Base-by-base conservation (phyloP, 2,113 vertebrate species). In the Hippocampus abdominalis region DNA sequence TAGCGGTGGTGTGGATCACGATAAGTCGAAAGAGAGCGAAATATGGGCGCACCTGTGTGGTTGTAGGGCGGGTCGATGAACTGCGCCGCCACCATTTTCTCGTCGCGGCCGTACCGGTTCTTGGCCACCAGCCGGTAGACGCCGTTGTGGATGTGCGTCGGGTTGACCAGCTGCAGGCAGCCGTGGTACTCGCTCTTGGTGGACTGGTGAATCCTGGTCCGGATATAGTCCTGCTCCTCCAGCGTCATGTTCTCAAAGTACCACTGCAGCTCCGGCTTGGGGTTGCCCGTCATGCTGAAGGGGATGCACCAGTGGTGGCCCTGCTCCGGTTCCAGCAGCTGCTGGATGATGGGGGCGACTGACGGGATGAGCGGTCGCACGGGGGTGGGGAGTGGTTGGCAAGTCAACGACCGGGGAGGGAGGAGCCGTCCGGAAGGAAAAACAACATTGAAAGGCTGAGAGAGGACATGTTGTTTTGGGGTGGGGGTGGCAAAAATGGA, bases 271-370 rank as follows among this genome's bases (percentile, higher is more conserved):
- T 91, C 84, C 3, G 96, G 96, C 75, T 94, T 93, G 67, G 97
- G 97, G 82, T 98, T 99, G 62, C 96, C 96, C 2, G 90, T 95
- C 89, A 99, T 95, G 81, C 93, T 96, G 93, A 99, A 99, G 61
- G 95, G 95, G 85, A 99, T 98, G 90, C 97, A 99, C 97, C 97
- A 99, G 89, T 97, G 94, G 87, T 97, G 96, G 90, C 95, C 92
- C 64, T 86, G 89, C 82, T 91, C 91, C 3, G 97, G 95, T 86
- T 80, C 81, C 82, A 95, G 90, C 84, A 99, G 94, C 87, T 95
- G 91, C 49, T 94, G 92, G 85, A 98, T 96, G 84, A 91, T 94
- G 86, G 97, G 96, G 79, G 95, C 92, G 91, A 98, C 97, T 99
- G 86, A 79, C 80, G n/a, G 87, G 88, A 77, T 81, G 76, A 88